Base-by-base conservation (phyloP, 2,113 vertebrate genomes). In the Cercopithecus mona region DNA sequence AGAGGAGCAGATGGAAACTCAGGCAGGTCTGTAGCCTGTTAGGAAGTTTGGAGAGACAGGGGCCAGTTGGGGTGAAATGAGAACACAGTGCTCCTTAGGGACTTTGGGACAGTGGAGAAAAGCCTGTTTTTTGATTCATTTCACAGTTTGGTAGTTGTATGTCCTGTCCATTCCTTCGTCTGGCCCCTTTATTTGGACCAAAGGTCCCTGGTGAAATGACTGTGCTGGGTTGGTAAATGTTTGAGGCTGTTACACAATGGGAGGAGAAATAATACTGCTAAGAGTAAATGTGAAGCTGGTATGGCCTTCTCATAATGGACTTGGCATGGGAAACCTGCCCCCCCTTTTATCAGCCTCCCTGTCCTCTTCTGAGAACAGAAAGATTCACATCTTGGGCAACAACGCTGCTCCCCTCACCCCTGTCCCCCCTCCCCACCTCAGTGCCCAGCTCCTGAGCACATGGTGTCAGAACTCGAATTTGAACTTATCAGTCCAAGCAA, bases 1-100 rank as follows among this genome's bases (percentile, higher is more conserved):
- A 92, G 90, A 93, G 68, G 45, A 86, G 30, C 81, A 90, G 93
- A 93, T 30, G 83, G 76, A 94, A 94, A 88, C 50, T 85, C 72
- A 81, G 45, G 25, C 79, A 84, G 45, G 59, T 61, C 83, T 92
- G 92, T 52, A 87, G 55, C 23, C 23, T 45, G n/a, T 57, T 79
- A 89, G 35, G 66, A 68, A 72, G 91, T 94, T 96, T 82, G 48
- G 40, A 94, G 50, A 82, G 72, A 75, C 25, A 10, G 45, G 52
- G 66, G 88, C 70, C 81, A 79, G 3, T 5, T 55, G 23, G 72
- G 52, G n/a, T 85, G 66, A 93, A 84, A 83, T 25, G 61, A 88
- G 72, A 79, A 88, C 38, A 85, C n/a, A 93, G 48, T 12, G 1
- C 7, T 75, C 95, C 73, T 61, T 57, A 32, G 88, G 48, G 95